These are phyloP conservation scores for Syncerus caffer DNA, from an alignment of 2,797 vertebrate species.

Conservation along the genomic window DNA sequence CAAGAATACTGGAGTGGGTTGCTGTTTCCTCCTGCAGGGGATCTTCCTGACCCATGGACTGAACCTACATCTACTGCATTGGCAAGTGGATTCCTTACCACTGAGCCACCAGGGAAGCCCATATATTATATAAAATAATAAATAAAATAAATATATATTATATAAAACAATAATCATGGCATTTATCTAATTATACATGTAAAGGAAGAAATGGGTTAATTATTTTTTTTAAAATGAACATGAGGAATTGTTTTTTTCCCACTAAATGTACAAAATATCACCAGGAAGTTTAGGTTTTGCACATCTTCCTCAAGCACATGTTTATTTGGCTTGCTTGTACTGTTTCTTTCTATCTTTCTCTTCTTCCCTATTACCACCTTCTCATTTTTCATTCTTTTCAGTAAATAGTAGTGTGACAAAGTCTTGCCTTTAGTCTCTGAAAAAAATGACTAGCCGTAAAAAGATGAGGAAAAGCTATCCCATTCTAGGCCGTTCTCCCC, in stretches of 20 bases:
- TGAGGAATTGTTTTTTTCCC: neutral
- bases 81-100: neutral
- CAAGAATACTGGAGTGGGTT: neutral
- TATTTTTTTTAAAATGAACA: neutral
- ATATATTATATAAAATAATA: neutral
- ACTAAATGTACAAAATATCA: neutral
- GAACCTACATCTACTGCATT: neutral
- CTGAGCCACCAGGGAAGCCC: neutral
- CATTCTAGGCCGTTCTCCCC: neutral
- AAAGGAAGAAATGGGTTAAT: neutral
- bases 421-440: neutral
- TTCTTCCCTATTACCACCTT: neutral
- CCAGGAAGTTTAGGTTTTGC: neutral
- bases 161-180: neutral
- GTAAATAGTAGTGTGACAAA: neutral
- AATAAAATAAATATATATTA: neutral
- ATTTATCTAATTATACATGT: slow-evolving; percentile 35
- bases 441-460: neutral
- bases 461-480: neutral
- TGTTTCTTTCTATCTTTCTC: neutral
- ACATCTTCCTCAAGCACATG: neutral
- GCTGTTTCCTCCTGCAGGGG: neutral
- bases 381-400: neutral
- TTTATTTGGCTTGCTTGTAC: neutral
- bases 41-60: neutral